phyloP scores from a whole-genome alignment of 2,888 invertebrate species.

The Chloroclysta siterata region DNA sequence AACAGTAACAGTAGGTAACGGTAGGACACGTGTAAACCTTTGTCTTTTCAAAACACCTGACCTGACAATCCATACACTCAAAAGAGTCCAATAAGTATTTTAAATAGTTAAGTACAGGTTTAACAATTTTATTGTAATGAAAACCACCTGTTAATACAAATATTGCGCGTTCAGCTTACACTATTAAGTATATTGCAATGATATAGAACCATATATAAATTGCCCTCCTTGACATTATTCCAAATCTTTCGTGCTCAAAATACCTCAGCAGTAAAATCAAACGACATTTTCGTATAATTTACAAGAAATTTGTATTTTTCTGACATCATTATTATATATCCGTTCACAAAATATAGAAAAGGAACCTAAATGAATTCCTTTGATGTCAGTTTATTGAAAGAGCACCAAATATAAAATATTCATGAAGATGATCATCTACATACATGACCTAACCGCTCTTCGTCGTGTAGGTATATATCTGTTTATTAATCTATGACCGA shows the following conservation, averaged over 20 bases:
- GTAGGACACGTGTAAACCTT: background rate
- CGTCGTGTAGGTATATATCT: conserved; percentile 26
- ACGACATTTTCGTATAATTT: conserved; percentile 1
- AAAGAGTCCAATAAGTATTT: background rate
- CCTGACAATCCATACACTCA: background rate
- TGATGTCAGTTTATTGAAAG: conserved; percentile 35
- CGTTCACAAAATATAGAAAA: conserved; percentile 24
- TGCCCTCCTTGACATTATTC: conserved; percentile 2
- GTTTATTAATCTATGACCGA: conserved; percentile 41
- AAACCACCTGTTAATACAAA: conserved; percentile 21
- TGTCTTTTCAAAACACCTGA: background rate
- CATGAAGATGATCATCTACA: conserved; percentile 23
- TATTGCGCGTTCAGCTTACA: background rate
- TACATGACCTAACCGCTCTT: conserved; percentile 31
- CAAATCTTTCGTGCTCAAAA: conserved; percentile 1
- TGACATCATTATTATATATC: conserved; percentile 36
- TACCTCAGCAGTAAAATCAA: background rate
- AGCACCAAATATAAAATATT: conserved; percentile 35
- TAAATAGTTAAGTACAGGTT: background rate
- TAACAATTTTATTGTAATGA: conserved; percentile 4
- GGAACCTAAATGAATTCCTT: conserved; percentile 32
- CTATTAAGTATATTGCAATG: conserved; percentile 12
- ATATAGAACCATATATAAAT: background rate
- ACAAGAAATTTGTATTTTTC: conserved; percentile 27
- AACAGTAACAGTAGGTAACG: no score